These are phyloP conservation scores for Muschampia plurimacula DNA, from an alignment of 2,888 invertebrate genomes.

Conservation along the genomic window DNA sequence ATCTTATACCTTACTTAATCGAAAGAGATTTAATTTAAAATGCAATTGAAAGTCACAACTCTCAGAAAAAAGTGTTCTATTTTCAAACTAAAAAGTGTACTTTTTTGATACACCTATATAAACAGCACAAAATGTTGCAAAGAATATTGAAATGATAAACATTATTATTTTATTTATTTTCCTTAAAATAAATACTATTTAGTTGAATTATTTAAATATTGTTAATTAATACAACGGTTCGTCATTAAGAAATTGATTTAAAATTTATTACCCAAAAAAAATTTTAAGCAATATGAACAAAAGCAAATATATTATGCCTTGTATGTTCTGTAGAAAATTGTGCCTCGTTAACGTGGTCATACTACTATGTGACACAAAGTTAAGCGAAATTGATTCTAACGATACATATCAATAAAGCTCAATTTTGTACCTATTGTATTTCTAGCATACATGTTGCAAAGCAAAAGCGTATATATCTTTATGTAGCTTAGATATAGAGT, in stretches of 20 bases:
- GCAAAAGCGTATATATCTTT: slow-evolving; percentile 70
- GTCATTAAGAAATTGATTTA: neutral
- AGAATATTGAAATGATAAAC: no score
- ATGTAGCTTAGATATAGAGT: slow-evolving; percentile 73
- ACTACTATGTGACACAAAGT: slow-evolving; percentile 27
- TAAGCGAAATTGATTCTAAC: slow-evolving; percentile 66
- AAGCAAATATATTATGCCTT: slow-evolving; percentile 28
- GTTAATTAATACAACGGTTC: neutral
- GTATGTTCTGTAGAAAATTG: slow-evolving; percentile 11
- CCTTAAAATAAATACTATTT: no score
- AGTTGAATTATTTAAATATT: neutral
- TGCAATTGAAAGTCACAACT: no score
- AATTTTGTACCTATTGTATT: slow-evolving; percentile 83
- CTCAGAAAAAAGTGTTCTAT: no score
- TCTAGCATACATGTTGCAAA: slow-evolving; percentile 80
- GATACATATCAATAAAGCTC: slow-evolving; percentile 84
- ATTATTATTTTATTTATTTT: no score
- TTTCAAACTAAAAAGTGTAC: no score
- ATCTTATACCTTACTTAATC: no score
- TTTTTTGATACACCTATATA: no score
- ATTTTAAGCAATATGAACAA: slow-evolving; percentile 3
- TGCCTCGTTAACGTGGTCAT: slow-evolving; percentile 37
- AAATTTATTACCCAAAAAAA: neutral
- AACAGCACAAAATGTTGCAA: no score
- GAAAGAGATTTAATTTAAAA: no score